phyloP scores from a whole-genome alignment of 2,888 invertebrate species.

The Cataglyphis altisquamis region DNA sequence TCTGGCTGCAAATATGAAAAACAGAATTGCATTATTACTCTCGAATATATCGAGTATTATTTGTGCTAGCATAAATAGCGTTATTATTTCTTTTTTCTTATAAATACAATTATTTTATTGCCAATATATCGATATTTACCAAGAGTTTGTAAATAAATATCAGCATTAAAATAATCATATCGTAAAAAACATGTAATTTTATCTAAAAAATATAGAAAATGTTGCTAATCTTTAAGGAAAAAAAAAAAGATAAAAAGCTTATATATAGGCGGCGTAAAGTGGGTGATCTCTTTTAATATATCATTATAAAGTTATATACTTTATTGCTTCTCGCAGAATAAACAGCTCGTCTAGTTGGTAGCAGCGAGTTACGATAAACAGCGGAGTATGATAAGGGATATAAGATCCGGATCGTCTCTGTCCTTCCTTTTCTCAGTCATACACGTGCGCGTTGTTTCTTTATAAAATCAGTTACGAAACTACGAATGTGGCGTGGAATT shows the following conservation, averaged over 20 bases:
- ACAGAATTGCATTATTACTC: conserved; percentile 64
- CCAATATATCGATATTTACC: neutral
- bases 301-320: neutral
- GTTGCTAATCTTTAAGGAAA: too few species aligned
- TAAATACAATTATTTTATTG: neutral
- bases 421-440: conserved; percentile 3
- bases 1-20: conserved; percentile 81
- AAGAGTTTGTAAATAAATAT: neutral
- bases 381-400: neutral
- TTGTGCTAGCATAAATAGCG: neutral
- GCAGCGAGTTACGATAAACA: neutral
- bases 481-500: conserved; percentile 16
- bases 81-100: too few species aligned
- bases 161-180: neutral
- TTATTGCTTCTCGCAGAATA: neutral
- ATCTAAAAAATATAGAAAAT: neutral
- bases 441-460: neutral
- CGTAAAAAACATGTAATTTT: neutral
- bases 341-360: neutral
- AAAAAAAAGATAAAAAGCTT: neutral
- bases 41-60: conserved; percentile 30
- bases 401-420: neutral
- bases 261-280: neutral
- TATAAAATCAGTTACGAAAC: conserved; percentile 33
- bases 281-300: neutral